Evolutionary conservation across 2,797 vertebrate genomes (phyloP), one percentile per base, ranked within the genome.

Genomic region (Erethizon dorsatum): DNA sequence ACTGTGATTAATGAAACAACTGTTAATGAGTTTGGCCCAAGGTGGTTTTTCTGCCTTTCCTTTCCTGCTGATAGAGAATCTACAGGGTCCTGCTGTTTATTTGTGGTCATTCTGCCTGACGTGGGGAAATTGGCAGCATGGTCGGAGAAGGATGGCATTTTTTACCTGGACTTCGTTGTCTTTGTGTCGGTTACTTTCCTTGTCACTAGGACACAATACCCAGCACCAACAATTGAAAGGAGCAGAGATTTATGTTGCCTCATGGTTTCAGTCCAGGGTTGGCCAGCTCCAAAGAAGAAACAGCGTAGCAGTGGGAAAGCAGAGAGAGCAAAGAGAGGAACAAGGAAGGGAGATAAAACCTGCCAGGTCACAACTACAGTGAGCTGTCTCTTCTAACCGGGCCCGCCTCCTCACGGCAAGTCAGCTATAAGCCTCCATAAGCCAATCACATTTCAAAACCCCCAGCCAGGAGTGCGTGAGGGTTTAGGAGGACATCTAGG

Each of bases 1-100:
- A 96, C 95, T 98, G 98, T 98, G 98, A 99, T 99, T 98, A 98
- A 98, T 98, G 97, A 97, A 99, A 98, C 97, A 97, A 98, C 96
- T 97, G 97, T 98, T 98, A 98, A 96, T 22, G 59, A 98, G 94
- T 96, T 96, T 98, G 94, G 89, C 98, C 96, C 0, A 92, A 97
- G 97, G 97, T 96, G 88, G 65, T 94, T 96, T 96, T 85, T 96
- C 96, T 93, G 96, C 97, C 96, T 98, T 97, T 94, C 69, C 96
- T 93, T 85, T 97, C 97, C 93, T 63, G 95, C 97, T 96, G 94
- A 52, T 84, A 96, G 52, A 77, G 97, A 97, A 97, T 61, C 78
- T 24, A 91, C 12, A 65, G 95, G 71, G 63, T 82, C 77, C 65
- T 88, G 37, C 90, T 77, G 52, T 33, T 57, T 63, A 1, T 24